These are phyloP conservation scores for Oryzias dopingdopingensis DNA, from an alignment of 2,797 vertebrate species.

Conservation along the genomic window DNA sequence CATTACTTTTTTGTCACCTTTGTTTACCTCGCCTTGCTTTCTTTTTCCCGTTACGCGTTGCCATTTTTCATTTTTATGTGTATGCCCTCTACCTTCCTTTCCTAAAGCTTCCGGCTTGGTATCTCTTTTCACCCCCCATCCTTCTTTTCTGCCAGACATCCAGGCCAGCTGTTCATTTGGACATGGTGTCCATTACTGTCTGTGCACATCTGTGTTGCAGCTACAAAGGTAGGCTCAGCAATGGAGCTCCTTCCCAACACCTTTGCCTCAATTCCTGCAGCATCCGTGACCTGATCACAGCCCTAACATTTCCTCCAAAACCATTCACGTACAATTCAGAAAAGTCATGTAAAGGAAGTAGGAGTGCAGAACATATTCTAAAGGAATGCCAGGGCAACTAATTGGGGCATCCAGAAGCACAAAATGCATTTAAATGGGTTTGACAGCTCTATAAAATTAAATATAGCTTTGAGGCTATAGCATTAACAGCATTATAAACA, in stretches of 20 bases:
- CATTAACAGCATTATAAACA: slow-evolving; percentile 44
- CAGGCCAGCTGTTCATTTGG: slow-evolving; percentile 71
- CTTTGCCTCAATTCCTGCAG: slow-evolving; percentile 48
- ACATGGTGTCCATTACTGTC: slow-evolving; percentile 68
- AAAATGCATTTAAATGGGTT: slow-evolving; percentile 16
- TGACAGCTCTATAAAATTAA: slow-evolving; percentile 32
- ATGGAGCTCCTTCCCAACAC: slow-evolving; percentile 54
- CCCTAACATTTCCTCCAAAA: slow-evolving; percentile 44
- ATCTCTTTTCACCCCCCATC: slow-evolving; percentile 28
- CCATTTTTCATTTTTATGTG: slow-evolving; percentile 30
- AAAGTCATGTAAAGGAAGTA: slow-evolving; percentile 17
- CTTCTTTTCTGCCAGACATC: slow-evolving; percentile 55
- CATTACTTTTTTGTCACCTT: slow-evolving; percentile 58
- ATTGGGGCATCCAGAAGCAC: slow-evolving; percentile 4
- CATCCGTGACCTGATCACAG: slow-evolving; percentile 51
- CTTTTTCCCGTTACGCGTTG: slow-evolving; percentile 37
- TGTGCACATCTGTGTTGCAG: slow-evolving; percentile 41
- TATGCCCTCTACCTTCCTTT: slow-evolving; percentile 25
- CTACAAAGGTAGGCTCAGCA: slow-evolving; percentile 42
- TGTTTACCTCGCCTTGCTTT: slow-evolving; percentile 38
- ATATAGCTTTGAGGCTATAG: slow-evolving; percentile 28
- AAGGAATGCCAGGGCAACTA: slow-evolving; percentile 2
- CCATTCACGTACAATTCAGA: slow-evolving; percentile 34
- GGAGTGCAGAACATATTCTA: not conserved
- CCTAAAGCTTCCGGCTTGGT: slow-evolving; percentile 25